phyloP scores from a whole-genome alignment of 2,797 vertebrate species.

The Loriculus beryllinus region DNA sequence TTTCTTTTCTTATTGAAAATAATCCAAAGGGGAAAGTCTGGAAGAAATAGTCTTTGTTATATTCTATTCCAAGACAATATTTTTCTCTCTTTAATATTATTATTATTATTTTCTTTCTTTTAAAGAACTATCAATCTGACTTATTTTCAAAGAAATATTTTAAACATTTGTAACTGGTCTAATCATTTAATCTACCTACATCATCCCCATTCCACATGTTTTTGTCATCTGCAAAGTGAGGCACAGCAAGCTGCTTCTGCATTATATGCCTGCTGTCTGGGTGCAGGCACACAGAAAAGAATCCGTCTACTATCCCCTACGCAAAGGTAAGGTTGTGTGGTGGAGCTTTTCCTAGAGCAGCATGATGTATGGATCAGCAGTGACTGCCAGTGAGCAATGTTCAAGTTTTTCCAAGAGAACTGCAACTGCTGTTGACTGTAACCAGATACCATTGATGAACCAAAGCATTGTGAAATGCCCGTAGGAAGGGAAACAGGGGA shows the following conservation, averaged over 20 bases:
- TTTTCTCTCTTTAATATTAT: neutral
- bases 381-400: rapidly evolving
- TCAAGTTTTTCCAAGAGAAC: neutral
- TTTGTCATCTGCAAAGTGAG: neutral
- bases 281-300: neutral
- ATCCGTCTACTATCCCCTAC: neutral
- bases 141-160: neutral
- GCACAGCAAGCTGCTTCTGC: neutral
- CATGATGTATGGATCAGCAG: neutral
- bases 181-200: neutral
- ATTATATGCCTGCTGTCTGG: neutral
- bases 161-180: neutral
- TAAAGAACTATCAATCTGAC: neutral
- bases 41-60: neutral
- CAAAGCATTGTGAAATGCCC: neutral
- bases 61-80: neutral
- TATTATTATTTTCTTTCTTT: neutral
- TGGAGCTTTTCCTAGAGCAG: neutral
- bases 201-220: neutral
- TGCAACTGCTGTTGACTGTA: neutral
- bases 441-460: neutral
- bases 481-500: neutral
- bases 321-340: neutral
- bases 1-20: neutral
- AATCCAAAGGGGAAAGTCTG: neutral